Percentiles rank a stretch among this genome's conserved stretches.
Conservation (phyloP, 1,140 invertebrate species). For the Papilio polyxenes region DNA sequence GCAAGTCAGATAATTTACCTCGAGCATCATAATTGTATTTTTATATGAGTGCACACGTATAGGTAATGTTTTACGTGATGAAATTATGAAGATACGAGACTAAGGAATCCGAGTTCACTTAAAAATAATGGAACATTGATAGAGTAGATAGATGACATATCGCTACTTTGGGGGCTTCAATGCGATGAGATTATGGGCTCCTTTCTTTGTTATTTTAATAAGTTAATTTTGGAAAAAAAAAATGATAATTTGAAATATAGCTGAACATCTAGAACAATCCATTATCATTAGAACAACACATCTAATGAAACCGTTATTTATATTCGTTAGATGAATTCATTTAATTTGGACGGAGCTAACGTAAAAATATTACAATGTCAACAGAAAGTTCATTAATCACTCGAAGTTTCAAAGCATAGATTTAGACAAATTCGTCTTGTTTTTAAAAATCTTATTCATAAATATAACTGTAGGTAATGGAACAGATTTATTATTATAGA, state of each 20-base stretch:
- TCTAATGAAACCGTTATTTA: slow-evolving; percentile 7
- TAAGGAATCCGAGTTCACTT: background rate
- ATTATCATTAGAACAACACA: slow-evolving; percentile 13
- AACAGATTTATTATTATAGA: too few relatives aligned
- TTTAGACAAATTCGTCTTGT: background rate
- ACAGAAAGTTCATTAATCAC: slow-evolving; percentile 25
- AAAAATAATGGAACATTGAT: background rate
- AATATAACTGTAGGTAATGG: background rate
- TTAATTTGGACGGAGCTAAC: background rate
- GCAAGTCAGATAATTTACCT: background rate
- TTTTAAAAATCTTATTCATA: background rate
- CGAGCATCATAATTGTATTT: background rate
- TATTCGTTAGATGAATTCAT: slow-evolving; percentile 32
- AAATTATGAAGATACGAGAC: slow-evolving; percentile 2
- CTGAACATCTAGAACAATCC: background rate
- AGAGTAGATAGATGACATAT: background rate
- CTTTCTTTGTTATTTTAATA: too few relatives aligned
- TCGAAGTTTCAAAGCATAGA: background rate
- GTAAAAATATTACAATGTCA: background rate
- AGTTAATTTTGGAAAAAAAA: too few relatives aligned
- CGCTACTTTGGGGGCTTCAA: background rate
- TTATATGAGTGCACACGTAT: slow-evolving; percentile 6
- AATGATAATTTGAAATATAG: background rate
- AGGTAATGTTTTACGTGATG: slow-evolving; percentile 21
- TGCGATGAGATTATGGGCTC: too few relatives aligned